A percentile compares a stretch with the other conserved stretches of the same genome.
Evolutionary conservation across 2,113 vertebrate genomes (phyloP).

Genomic region (Channa maculata): DNA sequence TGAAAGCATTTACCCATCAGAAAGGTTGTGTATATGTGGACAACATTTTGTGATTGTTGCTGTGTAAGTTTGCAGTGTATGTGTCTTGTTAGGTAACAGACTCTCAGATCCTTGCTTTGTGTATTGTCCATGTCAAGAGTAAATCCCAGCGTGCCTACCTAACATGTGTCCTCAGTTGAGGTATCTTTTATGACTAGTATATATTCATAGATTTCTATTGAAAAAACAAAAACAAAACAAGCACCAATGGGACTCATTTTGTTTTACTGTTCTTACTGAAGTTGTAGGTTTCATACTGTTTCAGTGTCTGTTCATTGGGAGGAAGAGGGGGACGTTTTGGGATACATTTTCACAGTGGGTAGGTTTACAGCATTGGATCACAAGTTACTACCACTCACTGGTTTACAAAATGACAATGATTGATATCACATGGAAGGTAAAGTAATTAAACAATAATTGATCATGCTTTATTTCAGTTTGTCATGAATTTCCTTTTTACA

Average conservation of each 20-base stretch:
- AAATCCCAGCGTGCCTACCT: conserved; percentile 13
- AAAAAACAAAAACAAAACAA: conserved; percentile 13
- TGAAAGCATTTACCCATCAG: conserved; percentile 3
- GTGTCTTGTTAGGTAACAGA: conserved; percentile 27
- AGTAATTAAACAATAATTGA: conserved; percentile 16
- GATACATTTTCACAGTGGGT: conserved; percentile 8
- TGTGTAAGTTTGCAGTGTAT: conserved; percentile 42
- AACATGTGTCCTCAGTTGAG: conserved; percentile 1
- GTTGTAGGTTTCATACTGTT: conserved; percentile 28
- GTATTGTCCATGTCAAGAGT: conserved; percentile 14
- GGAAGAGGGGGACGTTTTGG: background rate
- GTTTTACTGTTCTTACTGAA: conserved; percentile 45
- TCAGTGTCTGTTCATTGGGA: conserved; percentile 8
- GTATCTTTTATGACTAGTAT: conserved; percentile 29
- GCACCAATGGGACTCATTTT: conserved; percentile 17
- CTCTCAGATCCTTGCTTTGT: background rate
- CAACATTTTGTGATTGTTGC: conserved; percentile 16
- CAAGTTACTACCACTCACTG: conserved; percentile 24
- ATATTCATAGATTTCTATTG: conserved; percentile 6
- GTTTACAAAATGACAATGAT: conserved; percentile 17
- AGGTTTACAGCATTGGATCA: conserved; percentile 55
- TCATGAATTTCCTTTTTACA: conserved; percentile 15
- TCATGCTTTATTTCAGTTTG: conserved; percentile 24
- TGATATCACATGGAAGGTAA: conserved; percentile 10
- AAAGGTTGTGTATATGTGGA: background rate